Evolutionary conservation across 2,113 vertebrate species (phyloP), one percentile per base, ranked within the genome.

Genomic region (Spea multiplicata): DNA sequence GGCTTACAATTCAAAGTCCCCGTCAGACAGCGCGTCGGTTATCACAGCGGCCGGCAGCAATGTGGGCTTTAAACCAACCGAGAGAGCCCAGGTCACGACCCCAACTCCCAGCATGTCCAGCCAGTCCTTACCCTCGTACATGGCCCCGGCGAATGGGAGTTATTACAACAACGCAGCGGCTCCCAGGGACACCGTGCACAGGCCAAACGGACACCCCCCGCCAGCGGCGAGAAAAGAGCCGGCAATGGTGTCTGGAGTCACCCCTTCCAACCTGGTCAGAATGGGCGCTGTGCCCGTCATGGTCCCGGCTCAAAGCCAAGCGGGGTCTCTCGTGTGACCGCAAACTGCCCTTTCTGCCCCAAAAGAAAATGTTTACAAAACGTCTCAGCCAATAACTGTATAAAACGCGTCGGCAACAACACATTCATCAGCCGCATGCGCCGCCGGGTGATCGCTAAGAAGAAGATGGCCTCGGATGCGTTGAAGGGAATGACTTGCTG

Each of bases 201-300:
- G 88, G 74, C 90, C 89, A 4, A 89, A 93, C 44, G 87, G 85
- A 44, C 82, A 84, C n/a, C 81, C 90, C 73, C 89, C 89, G 7
- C 93, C 91, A 84, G 86, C 85, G 13, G 82, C 85, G 0, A 83
- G 85, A 8, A 70, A 85, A 0, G 69, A 85, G 74, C 62, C 88
- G 80, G 81, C 88, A 64, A 78, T 82, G 53, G 55, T 73, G 1
- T 76, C 89, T 10, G 84, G 84, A 1, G 71, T 80, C 16, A 90
- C 91, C 0, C 76, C 91, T 71, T 91, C 94, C 50, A 89, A 93
- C 77, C 91, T 96, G 66, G 69, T 83, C 77, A 92, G 94, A 53
- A 95, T 95, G 93, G 95, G 95, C 13, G 95, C 92, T 0, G 90
- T 96, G 62, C 93, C 93, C 0, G 92, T 97, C 16, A 95, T 96